Base-by-base conservation (phyloP, 2,888 invertebrate species). In the Drosophila nigricruria region DNA sequence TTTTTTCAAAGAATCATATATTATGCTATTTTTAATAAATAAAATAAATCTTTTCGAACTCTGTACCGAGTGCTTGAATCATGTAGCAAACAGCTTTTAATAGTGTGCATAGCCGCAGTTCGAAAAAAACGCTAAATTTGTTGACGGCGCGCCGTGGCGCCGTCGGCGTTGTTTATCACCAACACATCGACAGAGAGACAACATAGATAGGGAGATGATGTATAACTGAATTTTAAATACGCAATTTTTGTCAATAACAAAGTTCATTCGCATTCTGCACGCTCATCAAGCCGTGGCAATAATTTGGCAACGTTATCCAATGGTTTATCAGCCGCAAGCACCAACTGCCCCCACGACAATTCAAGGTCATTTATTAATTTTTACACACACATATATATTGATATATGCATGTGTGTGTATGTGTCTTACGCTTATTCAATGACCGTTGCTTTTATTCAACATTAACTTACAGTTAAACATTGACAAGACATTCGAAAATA, bases 391-490 rank as follows among this genome's bases (percentile, higher is more conserved):
- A 18, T 20, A n/a, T 4, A 49, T 49, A 12, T 30, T 6, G 12
- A 8, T 12, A 9, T 47, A 4, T 66, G 30, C n/a, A n/a, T 30
- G 12, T 14, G 34, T 34, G n/a, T n/a, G n/a, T n/a, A n/a, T 49
- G 18, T 56, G 20, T 62, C 10, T 42, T 58, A 76, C 52, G 50
- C 58, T 73, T 82, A 71, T 72, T 74, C 73, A 89, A 87, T 84
- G 82, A 84, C 85, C 64, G 69, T 74, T 70, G 67, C 62, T 67
- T 88, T 83, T 83, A 82, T 82, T 84, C 89, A 89, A 84, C 79
- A 84, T 63, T 67, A 84, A 89, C 88, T 89, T 89, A 64, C 59
- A 84, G 89, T 89, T 84, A 74, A 76, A 87, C 83, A 87, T 87
- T 89, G 82, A 87, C 71, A 81, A 84, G 73, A 89, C 83, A 84